Evolutionary conservation across 2,888 invertebrate genomes (phyloP).

Genomic region (Antitype chi): DNA sequence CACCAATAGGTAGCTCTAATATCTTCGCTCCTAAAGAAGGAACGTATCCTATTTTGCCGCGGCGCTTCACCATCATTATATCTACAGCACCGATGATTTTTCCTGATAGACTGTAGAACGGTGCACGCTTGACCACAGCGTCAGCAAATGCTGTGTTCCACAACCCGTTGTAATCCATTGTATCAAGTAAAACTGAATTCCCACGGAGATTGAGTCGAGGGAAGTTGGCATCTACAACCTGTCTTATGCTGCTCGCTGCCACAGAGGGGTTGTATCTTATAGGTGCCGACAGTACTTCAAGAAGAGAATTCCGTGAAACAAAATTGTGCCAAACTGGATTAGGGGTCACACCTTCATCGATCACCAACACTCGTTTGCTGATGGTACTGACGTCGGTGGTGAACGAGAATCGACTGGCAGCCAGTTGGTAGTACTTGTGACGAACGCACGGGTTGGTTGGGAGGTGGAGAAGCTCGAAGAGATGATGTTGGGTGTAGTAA

Average conservation of each 20-base stretch:
- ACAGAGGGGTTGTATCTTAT: constrained; percentile 29
- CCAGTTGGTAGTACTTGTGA: constrained; percentile 51
- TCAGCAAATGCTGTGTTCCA: constrained; percentile 60
- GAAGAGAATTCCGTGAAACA: constrained; percentile 38
- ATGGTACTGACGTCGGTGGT: constrained; percentile 23
- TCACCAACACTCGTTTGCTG: constrained; percentile 43
- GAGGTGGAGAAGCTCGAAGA: constrained; percentile 48
- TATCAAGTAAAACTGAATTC: constrained; percentile 58
- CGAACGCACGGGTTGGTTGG: constrained; percentile 53
- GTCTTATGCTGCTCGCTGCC: constrained; percentile 38
- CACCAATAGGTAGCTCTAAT: constrained; percentile 65
- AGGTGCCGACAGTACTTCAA: constrained; percentile 49
- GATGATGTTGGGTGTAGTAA: constrained; percentile 38
- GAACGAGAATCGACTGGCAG: constrained; percentile 33
- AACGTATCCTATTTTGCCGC: constrained; percentile 50
- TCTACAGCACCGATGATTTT: constrained; percentile 54
- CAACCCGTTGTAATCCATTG: constrained; percentile 62
- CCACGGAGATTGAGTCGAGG: constrained; percentile 42
- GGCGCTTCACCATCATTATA: constrained; percentile 55
- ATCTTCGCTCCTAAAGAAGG: constrained; percentile 47
- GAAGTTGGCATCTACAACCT: constrained; percentile 13
- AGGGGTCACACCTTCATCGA: constrained; percentile 38
- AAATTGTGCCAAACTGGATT: constrained; percentile 50
- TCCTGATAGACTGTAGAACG: constrained; percentile 52
- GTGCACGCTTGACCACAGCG: constrained; percentile 44